Conservation (phyloP, 2,113 vertebrate genomes). For the Muntiacus muntjak region DNA sequence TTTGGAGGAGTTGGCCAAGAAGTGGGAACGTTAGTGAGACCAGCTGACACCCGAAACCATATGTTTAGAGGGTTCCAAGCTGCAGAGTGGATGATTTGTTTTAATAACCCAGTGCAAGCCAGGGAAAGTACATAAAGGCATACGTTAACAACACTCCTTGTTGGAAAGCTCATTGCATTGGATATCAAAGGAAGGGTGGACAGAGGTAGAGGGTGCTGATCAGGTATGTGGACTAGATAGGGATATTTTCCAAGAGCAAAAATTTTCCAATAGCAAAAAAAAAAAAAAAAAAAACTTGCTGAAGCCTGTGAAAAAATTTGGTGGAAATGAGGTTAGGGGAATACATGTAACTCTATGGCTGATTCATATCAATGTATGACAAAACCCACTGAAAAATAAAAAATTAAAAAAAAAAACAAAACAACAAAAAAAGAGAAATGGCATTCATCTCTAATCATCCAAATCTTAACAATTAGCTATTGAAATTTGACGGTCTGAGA, state of each 20-base stretch:
- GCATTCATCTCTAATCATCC: rapidly evolving
- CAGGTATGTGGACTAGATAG: not conserved
- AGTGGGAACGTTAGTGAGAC: not conserved
- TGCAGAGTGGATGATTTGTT: not conserved
- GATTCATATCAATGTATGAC: too few species aligned
- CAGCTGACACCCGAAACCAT: not conserved
- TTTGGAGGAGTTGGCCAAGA: not conserved
- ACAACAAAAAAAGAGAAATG: not conserved
- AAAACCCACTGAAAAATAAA: too few species aligned
- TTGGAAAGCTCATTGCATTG: not conserved
- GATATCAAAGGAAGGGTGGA: not conserved
- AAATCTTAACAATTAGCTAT: not conserved
- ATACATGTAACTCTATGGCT: too few species aligned
- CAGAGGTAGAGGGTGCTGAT: not conserved
- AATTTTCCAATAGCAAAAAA: too few species aligned
- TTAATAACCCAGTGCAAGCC: not conserved
- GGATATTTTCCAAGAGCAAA: not conserved
- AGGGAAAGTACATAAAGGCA: not conserved
- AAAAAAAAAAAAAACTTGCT: not conserved
- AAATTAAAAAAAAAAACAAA: too few species aligned
- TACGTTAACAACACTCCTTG: not conserved
- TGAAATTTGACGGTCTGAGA: not conserved
- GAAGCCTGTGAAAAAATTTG: not conserved
- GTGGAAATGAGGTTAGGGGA: not conserved
- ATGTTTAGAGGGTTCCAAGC: not conserved